Evolutionary conservation across 2,888 invertebrate genomes (phyloP), one percentile per base, ranked within the genome.

Genomic region (Opisthograptis luteolata): DNA sequence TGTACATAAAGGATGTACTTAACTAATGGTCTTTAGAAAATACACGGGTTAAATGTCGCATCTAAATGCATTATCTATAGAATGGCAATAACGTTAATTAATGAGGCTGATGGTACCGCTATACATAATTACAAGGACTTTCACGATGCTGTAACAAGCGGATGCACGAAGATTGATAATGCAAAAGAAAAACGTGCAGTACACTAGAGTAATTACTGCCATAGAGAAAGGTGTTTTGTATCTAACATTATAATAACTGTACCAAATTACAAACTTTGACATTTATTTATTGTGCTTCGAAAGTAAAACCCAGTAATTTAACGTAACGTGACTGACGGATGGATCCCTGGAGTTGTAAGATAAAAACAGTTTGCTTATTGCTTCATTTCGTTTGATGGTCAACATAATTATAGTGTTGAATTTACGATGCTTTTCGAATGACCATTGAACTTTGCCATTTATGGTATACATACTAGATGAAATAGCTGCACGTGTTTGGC

Each of bases 241-340:
- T 70, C 70, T 73, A 72, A 72, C 77, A 73, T 76, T 69, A 73
- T 81, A 83, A 83, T 79, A 79, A 76, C 76, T 75, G 72, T 69
- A 64, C 72, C 69, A 82, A 79, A 81, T 84, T 77, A 78, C 80
- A 76, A 77, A 80, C 76, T 79, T 79, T 81, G 83, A 83, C 82
- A 82, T 84, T 83, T 79, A 81, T 76, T 73, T 79, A 81, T 82
- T 69, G 66, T 65, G 70, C 70, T 81, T 80, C 66, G 83, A 85
- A 85, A 84, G 82, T 81, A 77, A 76, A 72, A 76, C 66, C 66
- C 62, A 58, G 74, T 71, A 77, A 81, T 79, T 82, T 79, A 73
- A 70, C 64, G 58, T 57, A 70, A 70, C 69, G 71, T 79, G 82
- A 80, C 75, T 78, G 74, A 80, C 73, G 69, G 75, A 73, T 73